Conservation (phyloP, 2,888 invertebrate species). For the Acanthosepion pharaonis region DNA sequence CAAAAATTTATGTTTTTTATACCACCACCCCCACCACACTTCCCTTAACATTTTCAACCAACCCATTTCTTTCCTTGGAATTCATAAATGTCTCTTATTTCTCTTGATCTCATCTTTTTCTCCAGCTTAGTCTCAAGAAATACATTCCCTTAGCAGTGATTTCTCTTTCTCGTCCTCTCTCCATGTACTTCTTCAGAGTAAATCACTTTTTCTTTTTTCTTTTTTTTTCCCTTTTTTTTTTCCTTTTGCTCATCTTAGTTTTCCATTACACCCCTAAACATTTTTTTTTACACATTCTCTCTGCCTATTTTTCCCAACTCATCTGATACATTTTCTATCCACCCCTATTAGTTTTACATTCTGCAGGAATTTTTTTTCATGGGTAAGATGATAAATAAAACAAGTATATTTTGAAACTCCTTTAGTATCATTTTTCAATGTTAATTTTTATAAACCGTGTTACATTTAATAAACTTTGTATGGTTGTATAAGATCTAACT, state of each 20-base stretch:
- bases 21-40: background rate
- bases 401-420: background rate
- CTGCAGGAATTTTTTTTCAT: background rate
- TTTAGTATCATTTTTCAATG: background rate
- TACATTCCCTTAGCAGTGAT: background rate
- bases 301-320: background rate
- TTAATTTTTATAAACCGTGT: background rate
- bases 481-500: background rate
- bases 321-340: background rate
- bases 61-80: slow-evolving; percentile 17
- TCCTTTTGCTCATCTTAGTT: background rate
- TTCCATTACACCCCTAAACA: background rate
- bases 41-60: background rate
- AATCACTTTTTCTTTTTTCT: background rate
- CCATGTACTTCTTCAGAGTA: background rate
- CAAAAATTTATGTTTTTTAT: background rate
- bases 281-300: background rate
- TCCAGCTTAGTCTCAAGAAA: background rate
- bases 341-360: background rate
- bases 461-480: background rate
- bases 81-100: background rate
- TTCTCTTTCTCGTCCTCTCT: background rate
- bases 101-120: background rate
- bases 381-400: background rate
- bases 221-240: background rate